A percentile compares a stretch with the other conserved stretches of the same genome.
These are phyloP conservation scores for human DNA, from an alignment of 2,113 vertebrate genomes.

Conservation along the genomic window DNA sequence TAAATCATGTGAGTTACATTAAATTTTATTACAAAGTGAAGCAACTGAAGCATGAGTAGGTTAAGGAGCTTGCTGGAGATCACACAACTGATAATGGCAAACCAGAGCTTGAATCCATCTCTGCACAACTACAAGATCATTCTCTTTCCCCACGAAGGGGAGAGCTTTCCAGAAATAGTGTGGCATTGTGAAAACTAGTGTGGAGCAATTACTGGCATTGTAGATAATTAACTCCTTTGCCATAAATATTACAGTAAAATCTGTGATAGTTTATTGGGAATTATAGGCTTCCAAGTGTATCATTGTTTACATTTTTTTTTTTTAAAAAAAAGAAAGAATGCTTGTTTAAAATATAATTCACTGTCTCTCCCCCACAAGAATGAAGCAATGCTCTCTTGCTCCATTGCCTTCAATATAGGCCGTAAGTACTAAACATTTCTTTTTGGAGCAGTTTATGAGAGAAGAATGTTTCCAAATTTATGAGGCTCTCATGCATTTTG, in stretches of 20 bases:
- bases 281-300: background rate
- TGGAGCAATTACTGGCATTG: background rate
- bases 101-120: background rate
- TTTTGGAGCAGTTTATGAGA: conserved; percentile 49
- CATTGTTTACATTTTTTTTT: background rate
- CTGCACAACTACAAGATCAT: background rate
- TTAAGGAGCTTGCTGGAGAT: background rate
- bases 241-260: background rate
- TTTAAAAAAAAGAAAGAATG: background rate
- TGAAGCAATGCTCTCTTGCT: background rate
- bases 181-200: background rate
- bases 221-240: background rate
- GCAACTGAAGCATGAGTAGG: background rate
- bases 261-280: background rate
- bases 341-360: background rate
- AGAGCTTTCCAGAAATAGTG: background rate
- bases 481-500: conserved; percentile 49
- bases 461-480: conserved; percentile 59
- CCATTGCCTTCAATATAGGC: background rate
- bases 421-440: background rate
- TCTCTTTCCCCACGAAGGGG: background rate
- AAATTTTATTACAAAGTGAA: background rate
- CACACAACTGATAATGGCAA: background rate
- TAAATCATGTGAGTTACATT: background rate
- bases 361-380: background rate